phyloP scores from a whole-genome alignment of 2,888 invertebrate species.

The Hedychridium roseum region DNA sequence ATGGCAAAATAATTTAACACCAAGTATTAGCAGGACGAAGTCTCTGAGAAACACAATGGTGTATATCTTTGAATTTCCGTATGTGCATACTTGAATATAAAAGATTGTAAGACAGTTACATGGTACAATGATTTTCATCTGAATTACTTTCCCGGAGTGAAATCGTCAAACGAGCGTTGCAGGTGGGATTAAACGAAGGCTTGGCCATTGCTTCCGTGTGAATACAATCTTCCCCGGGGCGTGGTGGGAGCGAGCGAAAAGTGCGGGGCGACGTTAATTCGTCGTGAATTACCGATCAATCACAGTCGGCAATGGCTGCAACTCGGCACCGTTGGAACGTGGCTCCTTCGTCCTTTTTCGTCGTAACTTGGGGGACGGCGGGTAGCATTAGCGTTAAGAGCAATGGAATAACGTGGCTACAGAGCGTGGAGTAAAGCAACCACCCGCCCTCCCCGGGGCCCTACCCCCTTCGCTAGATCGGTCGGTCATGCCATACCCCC shows the following conservation, averaged over 20 bases:
- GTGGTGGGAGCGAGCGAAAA: conserved; percentile 15
- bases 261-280: conserved; percentile 23
- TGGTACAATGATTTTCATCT: too few species aligned
- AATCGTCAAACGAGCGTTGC: too few species aligned
- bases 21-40: too few species aligned
- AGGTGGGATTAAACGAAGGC: too few species aligned
- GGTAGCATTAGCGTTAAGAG: conserved; percentile 57
- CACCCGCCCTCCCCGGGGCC: conserved; percentile 25
- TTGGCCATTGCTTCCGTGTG: conserved; percentile 4
- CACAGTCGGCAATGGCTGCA: conserved; percentile 8
- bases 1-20: too few species aligned
- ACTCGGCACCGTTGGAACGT: background rate
- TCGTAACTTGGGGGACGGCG: conserved; percentile 29
- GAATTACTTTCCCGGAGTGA: too few species aligned
- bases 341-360: conserved; percentile 18
- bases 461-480: conserved; percentile 10
- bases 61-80: too few species aligned
- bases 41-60: too few species aligned
- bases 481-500: background rate
- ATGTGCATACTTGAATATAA: too few species aligned
- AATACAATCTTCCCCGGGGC: conserved; percentile 18
- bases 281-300: conserved; percentile 37
- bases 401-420: conserved; percentile 55
- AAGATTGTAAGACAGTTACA: too few species aligned
- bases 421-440: conserved; percentile 48